Percentiles rank a stretch among this genome's conserved stretches.
These are phyloP conservation scores for Tipula unca DNA, from an alignment of 2,888 invertebrate species.

Conservation along the genomic window DNA sequence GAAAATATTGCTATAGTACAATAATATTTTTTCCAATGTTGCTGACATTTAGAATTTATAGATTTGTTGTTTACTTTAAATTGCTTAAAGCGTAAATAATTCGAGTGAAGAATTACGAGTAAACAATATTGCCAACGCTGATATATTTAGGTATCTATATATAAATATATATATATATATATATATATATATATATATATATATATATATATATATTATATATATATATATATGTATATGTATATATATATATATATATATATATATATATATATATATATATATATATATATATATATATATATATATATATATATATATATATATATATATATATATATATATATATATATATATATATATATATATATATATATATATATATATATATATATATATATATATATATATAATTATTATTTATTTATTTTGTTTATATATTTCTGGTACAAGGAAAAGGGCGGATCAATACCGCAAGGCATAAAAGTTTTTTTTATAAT, in stretches of 20 bases:
- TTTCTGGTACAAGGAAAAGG: slow-evolving; percentile 25
- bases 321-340: background rate
- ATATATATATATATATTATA: background rate
- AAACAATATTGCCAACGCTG: too few relatives aligned
- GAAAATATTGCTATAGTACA: too few relatives aligned
- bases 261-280: background rate
- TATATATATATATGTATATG: background rate
- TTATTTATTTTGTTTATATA: background rate
- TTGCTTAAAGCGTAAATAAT: too few relatives aligned
- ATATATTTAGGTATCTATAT: background rate
- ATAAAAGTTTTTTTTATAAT: slow-evolving; percentile 23
- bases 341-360: background rate
- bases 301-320: background rate
- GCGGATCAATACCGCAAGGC: slow-evolving; percentile 32
- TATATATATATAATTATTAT: background rate
- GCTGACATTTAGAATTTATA: too few relatives aligned
- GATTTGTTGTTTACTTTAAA: too few relatives aligned
- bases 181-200: background rate
- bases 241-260: background rate
- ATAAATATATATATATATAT: background rate
- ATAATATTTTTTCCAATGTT: too few relatives aligned
- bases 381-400: background rate
- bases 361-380: background rate
- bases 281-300: background rate
- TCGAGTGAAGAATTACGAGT: too few relatives aligned